These are phyloP conservation scores for Eutrigla gurnardus DNA, from an alignment of 2,797 vertebrate genomes.

Conservation along the genomic window DNA sequence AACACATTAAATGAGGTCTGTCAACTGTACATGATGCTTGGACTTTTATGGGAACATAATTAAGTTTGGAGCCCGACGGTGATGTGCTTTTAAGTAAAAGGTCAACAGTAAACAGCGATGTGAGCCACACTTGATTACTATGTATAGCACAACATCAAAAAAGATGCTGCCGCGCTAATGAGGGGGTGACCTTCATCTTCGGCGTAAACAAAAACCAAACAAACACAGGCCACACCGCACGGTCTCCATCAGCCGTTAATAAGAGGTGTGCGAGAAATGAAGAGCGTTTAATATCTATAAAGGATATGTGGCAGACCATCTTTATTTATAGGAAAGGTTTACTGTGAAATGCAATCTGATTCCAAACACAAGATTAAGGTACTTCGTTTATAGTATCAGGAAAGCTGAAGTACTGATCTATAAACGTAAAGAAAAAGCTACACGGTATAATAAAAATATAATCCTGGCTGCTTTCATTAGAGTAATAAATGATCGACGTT, in stretches of 20 bases:
- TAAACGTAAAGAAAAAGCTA: slow-evolving; percentile 3
- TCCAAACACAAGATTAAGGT: slow-evolving; percentile 7
- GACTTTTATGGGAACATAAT: slow-evolving; percentile 80
- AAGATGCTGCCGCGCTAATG: slow-evolving; percentile 77
- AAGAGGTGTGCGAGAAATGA: slow-evolving; percentile 53
- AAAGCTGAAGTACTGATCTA: not conserved
- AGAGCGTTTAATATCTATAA: slow-evolving; percentile 52
- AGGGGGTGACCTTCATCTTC: slow-evolving; percentile 78
- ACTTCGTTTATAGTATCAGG: not conserved
- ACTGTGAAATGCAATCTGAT: slow-evolving; percentile 8
- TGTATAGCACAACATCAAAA: slow-evolving; percentile 79
- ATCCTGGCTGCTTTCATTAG: slow-evolving; percentile 25
- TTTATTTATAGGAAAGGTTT: slow-evolving; percentile 37
- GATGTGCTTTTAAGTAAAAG: slow-evolving; percentile 81
- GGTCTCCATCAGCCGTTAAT: slow-evolving; percentile 61
- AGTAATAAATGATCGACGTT: slow-evolving; percentile 31
- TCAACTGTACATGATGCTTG: slow-evolving; percentile 68
- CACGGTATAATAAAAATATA: slow-evolving; percentile 13
- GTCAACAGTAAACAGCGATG: slow-evolving; percentile 75
- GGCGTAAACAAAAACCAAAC: slow-evolving; percentile 71
- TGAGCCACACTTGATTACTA: slow-evolving; percentile 77
- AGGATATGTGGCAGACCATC: slow-evolving; percentile 14
- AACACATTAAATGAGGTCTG: slow-evolving; percentile 73
- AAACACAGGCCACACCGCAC: slow-evolving; percentile 48
- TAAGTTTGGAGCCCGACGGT: slow-evolving; percentile 76